Base-by-base conservation (phyloP, 1,140 invertebrate genomes). In the Glossosoma conforme region DNA sequence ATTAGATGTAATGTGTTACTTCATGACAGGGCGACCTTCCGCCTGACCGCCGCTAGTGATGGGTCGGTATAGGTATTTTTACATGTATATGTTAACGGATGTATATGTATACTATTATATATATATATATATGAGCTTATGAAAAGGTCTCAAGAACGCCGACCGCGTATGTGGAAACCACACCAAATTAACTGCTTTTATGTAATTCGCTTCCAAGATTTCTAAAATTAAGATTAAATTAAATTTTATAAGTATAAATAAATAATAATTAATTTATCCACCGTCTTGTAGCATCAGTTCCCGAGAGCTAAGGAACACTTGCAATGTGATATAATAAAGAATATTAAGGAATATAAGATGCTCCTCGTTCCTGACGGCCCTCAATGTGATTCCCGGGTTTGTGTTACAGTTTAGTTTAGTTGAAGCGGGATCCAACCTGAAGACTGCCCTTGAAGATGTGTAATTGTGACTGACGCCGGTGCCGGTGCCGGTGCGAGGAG, bases 121-220 rank as follows among this genome's bases (percentile, higher is more conserved):
- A 20, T 28, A 49, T 33, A 43, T 54, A 44, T 58, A 49, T 54
- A 54, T 42, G 52, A 50, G 46, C 47, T 51, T 58, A 58, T 58
- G 46, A 38, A 51, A 35, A 24, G 48, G 44, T 20, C 36, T 50
- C 37, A 30, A 15, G 9, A 49, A 50, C 22, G 28, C 40, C 30
- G 48, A 43, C 48, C 25, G 17, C 20, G 43, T 51, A 56, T 56
- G 48, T 55, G 42, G 38, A 49, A 48, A 56, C 37, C 45, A 44
- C 55, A 57, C 55, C 55, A 57, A 57, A 56, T 52, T 48, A 48
- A 47, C 25, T 36, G 50, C 55, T 57, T 57, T 53, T 57, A 56
- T 56, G 44, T 53, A 52, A 57, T 49, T 50, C 45, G 55, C 55
- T 57, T 56, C 13, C 42, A 36, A 53, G 42, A 44, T 38, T 47